These are phyloP conservation scores for Oryzias melastigma DNA, from an alignment of 2,113 vertebrate species.

Conservation along the genomic window DNA sequence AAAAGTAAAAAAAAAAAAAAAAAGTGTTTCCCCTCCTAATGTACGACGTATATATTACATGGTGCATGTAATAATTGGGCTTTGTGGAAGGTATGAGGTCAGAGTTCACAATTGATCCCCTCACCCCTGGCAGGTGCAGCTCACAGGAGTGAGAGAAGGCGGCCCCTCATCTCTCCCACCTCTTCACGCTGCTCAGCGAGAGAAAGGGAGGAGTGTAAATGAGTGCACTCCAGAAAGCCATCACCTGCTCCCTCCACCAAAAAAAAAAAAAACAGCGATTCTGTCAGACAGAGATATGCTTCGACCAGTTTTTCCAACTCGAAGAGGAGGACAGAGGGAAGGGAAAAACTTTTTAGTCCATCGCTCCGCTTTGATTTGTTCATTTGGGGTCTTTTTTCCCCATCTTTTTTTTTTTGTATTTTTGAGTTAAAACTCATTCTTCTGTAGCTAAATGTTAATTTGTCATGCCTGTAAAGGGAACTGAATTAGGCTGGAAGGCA, in stretches of 20 bases:
- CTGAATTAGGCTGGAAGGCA: slow-evolving; percentile 66
- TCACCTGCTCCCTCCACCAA: slow-evolving; percentile 78
- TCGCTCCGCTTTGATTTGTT: slow-evolving; percentile 47
- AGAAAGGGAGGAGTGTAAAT: slow-evolving; percentile 82
- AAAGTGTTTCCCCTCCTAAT: slow-evolving; percentile 9
- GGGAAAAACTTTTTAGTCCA: slow-evolving; percentile 23
- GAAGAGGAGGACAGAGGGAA: slow-evolving; percentile 4
- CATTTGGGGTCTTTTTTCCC: slow-evolving; percentile 18
- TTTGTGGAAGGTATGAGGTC: slow-evolving; percentile 71
- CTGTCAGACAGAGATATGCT: slow-evolving; percentile 62
- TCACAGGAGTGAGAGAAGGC: slow-evolving; percentile 73
- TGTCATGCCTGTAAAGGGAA: slow-evolving; percentile 74
- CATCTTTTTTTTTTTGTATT: slow-evolving; percentile 52
- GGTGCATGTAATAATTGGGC: slow-evolving; percentile 44
- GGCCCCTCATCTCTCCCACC: slow-evolving; percentile 78
- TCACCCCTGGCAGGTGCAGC: slow-evolving; percentile 78
- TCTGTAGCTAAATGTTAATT: slow-evolving; percentile 72
- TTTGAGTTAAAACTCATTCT: slow-evolving; percentile 62
- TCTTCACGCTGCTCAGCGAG: slow-evolving; percentile 80
- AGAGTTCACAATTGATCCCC: slow-evolving; percentile 72
- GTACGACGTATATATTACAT: slow-evolving; percentile 57
- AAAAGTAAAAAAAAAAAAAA: slow-evolving; percentile 1
- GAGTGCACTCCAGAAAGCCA: slow-evolving; percentile 81
- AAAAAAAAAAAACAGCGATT: slow-evolving; percentile 46
- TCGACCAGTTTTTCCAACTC: slow-evolving; percentile 41